Percentiles rank a stretch among this genome's conserved stretches.
These are phyloP conservation scores for Muscicapa comitata DNA, from an alignment of 2,797 vertebrate genomes.

Conservation along the genomic window DNA sequence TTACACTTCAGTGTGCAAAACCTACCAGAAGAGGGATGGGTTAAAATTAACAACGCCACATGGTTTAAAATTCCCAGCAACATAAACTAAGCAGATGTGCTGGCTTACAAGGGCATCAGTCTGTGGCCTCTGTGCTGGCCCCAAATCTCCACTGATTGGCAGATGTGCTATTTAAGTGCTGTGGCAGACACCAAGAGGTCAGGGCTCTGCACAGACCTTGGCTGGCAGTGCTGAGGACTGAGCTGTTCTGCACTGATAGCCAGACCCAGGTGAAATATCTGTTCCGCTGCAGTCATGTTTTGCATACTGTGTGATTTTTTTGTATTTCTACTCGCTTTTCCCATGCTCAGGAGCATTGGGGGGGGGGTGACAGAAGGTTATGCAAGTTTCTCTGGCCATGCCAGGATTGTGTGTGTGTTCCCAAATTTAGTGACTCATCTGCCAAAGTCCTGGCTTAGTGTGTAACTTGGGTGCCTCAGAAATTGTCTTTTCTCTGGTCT, in stretches of 20 bases:
- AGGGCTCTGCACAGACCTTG: not conserved
- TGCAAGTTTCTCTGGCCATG: not conserved
- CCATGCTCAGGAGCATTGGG: not conserved
- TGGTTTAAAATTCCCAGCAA: not conserved
- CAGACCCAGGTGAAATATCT: not conserved
- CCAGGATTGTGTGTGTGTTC: not conserved
- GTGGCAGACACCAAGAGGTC: fast-evolving
- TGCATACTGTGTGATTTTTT: not conserved
- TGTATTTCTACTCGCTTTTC: not conserved
- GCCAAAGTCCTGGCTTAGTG: not conserved
- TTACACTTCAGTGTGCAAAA: not conserved
- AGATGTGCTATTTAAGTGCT: not conserved
- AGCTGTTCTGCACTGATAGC: not conserved
- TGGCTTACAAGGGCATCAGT: not conserved
- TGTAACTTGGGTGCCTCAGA: not conserved
- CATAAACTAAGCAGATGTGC: not conserved
- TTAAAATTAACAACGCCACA: not conserved
- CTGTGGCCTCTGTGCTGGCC: not conserved
- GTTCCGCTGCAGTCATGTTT: not conserved
- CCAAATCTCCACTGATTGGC: not conserved
- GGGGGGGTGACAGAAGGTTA: not conserved
- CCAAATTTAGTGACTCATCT: not conserved
- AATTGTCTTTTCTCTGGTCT: not conserved
- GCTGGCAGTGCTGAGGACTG: not conserved
- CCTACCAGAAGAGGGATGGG: not conserved